Evolutionary conservation across 2,797 vertebrate genomes (phyloP).

Genomic region (Fratercula arctica): DNA sequence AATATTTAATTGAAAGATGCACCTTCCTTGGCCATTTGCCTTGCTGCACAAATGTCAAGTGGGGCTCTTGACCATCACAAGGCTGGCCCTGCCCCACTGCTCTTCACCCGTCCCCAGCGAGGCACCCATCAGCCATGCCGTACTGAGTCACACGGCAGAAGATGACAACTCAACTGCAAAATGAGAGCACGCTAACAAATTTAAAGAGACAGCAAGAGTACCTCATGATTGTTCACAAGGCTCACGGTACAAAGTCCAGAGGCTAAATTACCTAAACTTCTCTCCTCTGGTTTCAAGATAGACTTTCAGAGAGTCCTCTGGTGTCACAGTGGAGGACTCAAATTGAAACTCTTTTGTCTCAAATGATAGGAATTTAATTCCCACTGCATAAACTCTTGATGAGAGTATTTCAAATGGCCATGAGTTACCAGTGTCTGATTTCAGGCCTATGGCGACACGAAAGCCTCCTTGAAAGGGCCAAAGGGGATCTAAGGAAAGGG

Average conservation of each 20-base stretch:
- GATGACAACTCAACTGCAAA: not conserved
- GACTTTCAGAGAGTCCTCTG: not conserved
- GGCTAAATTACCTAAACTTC: not conserved
- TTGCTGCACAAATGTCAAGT: not conserved
- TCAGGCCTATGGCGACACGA: fast-evolving
- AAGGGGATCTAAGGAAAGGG: not conserved
- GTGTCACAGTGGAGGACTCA: not conserved
- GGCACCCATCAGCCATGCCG: not conserved
- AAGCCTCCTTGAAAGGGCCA: not conserved
- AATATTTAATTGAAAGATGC: not conserved
- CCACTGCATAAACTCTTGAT: not conserved
- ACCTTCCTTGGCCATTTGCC: not conserved
- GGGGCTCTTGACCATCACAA: not conserved
- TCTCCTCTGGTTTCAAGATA: not conserved
- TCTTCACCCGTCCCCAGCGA: not conserved
- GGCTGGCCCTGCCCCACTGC: not conserved
- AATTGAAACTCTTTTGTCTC: not conserved
- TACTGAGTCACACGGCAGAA: not conserved
- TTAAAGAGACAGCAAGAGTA: not conserved
- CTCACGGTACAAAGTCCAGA: not conserved
- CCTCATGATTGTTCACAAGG: not conserved
- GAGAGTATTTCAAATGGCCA: not conserved
- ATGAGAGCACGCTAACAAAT: not conserved
- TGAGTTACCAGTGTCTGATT: not conserved
- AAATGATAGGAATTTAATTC: not conserved